Percentiles rank a stretch among this genome's conserved stretches.
Conservation (phyloP, 2,888 invertebrate genomes). For the Cosmia trapezina region DNA sequence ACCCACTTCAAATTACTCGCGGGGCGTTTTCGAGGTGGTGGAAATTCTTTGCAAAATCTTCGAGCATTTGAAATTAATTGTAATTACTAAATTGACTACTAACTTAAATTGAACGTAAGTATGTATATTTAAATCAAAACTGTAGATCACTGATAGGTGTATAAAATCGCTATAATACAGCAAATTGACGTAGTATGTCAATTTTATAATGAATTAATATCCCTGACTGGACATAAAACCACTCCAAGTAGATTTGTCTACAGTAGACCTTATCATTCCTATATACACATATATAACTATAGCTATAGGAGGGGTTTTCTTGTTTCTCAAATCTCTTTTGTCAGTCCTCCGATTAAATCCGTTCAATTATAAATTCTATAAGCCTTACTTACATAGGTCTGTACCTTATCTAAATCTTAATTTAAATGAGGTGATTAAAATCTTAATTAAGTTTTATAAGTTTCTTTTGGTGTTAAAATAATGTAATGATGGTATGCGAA, state of each 20-base stretch:
- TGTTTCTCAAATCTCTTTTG: constrained; percentile 18
- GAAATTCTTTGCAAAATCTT: background rate
- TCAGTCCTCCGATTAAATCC: constrained; percentile 16
- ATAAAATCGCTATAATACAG: background rate
- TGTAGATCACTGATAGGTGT: background rate
- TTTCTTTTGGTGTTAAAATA: constrained; percentile 22
- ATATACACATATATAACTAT: too few species aligned
- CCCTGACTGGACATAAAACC: too few species aligned
- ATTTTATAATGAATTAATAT: too few species aligned
- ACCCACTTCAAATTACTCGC: background rate
- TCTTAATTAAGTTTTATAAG: constrained; percentile 40
- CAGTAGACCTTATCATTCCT: background rate
- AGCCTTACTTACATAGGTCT: background rate
- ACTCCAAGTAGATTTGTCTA: background rate
- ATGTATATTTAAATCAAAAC: background rate
- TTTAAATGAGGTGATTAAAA: constrained; percentile 34
- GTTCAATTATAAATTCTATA: constrained; percentile 7
- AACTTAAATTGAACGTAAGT: too few species aligned
- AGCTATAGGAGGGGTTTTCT: too few species aligned
- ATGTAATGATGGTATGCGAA: too few species aligned
- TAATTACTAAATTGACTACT: background rate
- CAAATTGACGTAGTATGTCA: background rate
- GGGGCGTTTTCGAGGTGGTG: background rate
- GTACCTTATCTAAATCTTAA: constrained; percentile 16
- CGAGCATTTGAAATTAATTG: background rate